Evolutionary conservation across 2,113 vertebrate species (phyloP).

Genomic region (Tenebrosternarchus preto): DNA sequence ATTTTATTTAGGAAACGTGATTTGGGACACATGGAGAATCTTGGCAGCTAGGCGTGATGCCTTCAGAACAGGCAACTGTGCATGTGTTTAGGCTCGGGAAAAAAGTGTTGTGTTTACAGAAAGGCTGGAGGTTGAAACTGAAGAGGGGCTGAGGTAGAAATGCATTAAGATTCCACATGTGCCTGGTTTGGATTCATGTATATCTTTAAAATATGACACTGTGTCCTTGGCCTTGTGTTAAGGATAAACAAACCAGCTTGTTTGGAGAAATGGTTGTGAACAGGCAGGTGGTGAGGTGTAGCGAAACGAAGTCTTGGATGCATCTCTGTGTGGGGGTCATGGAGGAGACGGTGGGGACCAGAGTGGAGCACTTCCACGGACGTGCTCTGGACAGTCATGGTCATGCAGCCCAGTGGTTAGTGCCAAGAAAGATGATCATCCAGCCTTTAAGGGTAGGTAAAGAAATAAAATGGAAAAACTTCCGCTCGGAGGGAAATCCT

Average conservation of each 20-base stretch:
- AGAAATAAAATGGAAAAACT: not conserved
- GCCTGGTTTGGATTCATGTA: conserved; percentile 4
- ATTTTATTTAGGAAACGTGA: conserved; percentile 42
- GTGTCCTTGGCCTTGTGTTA: not conserved
- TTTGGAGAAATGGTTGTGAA: conserved; percentile 52
- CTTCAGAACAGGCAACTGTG: conserved; percentile 7
- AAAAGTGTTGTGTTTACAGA: conserved; percentile 21
- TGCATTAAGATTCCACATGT: not conserved
- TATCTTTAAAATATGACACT: not conserved
- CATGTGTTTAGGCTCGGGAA: conserved; percentile 25
- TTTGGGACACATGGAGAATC: conserved; percentile 35
- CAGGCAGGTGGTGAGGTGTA: conserved; percentile 36
- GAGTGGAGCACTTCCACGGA: conserved; percentile 57
- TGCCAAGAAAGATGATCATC: conserved; percentile 45
- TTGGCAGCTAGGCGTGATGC: not conserved
- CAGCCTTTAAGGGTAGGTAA: not conserved
- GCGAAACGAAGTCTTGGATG: conserved; percentile 46
- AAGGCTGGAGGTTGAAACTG: not conserved
- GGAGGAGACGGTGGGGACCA: conserved; percentile 57
- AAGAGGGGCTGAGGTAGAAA: not conserved
- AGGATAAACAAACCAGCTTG: conserved; percentile 26
- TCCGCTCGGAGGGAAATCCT: not conserved
- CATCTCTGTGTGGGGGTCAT: conserved; percentile 63
- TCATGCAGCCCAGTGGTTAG: conserved; percentile 57
- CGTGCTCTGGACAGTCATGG: conserved; percentile 61